Conservation (phyloP, 2,888 invertebrate genomes). For the Andrena praecox region DNA sequence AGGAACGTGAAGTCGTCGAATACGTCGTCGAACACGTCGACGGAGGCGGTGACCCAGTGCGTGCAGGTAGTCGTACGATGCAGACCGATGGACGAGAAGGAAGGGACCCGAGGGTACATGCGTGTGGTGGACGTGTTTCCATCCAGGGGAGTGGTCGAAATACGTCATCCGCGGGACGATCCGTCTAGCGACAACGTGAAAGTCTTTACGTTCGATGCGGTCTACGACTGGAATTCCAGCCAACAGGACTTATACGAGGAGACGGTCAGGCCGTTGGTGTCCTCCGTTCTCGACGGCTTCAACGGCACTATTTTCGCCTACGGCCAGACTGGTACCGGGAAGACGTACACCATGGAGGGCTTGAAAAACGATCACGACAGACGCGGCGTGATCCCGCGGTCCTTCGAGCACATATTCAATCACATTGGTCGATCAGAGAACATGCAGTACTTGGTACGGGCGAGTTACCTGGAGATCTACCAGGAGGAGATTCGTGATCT, state of each 20-base stretch:
- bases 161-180: conserved; percentile 92
- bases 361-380: conserved; percentile 88
- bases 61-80: conserved; percentile 99
- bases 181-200: conserved; percentile 91
- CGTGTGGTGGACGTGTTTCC: conserved; percentile 94
- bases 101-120: conserved; percentile 90
- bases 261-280: conserved; percentile 96
- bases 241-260: conserved; percentile 98
- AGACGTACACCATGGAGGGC: conserved; percentile 92
- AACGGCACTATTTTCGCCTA: conserved; percentile 99
- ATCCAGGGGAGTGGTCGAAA: conserved; percentile 95
- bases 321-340: conserved; percentile 99
- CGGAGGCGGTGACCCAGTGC: conserved; percentile 86
- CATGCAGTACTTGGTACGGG: conserved; percentile 97
- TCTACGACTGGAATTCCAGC: conserved; percentile 95
- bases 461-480: conserved; percentile 99
- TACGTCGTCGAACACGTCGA: conserved; percentile 61
- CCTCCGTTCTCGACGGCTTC: conserved; percentile 98
- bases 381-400: conserved; percentile 96
- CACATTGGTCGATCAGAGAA: conserved; percentile 97
- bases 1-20: conserved; percentile 69
- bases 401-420: conserved; percentile 98
- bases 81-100: conserved; percentile 96
- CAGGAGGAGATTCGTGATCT: conserved; percentile 94
- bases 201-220: conserved; percentile 98